Base-by-base conservation (phyloP, 2,888 invertebrate species). In the Hyposoter didymator region DNA sequence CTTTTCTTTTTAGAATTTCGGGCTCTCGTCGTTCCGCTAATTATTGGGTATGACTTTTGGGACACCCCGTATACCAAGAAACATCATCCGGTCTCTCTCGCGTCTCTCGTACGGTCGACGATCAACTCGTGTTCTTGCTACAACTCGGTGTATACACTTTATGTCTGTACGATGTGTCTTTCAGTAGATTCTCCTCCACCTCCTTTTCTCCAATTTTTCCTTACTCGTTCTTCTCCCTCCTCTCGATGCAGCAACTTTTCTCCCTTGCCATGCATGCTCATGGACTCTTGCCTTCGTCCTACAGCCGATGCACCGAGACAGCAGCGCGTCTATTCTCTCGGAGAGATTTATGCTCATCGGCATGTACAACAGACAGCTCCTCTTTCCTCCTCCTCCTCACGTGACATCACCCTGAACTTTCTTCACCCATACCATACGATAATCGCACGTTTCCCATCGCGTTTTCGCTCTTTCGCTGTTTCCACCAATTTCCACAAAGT, bases 301-400 rank as follows among this genome's bases (percentile, higher is more conserved):
- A 49, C 67, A 78, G 69, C 74, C 52, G 72, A 81, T 78, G 62
- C 76, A 39, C 59, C 39, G 73, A 72, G 84, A 84, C 80, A 72
- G 72, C 80, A 72, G 72, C 84, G 76, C 49, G 81, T 84, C 81
- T 73, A 73, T 78, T 73, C 80, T 78, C 66, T 67, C 49, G 39
- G 66, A 78, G 78, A 84, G 81, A 84, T 84, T 84, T 81, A 84
- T 78, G 28, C 32, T 81, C 76, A 67, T 76, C 73, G 66, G 43
- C 66, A 62, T 35, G 28, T 75, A 49, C 47, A 73, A 67, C 78
- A 22, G 55, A 66, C 78, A 35, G 64, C 64, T 67, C 17, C 17
- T 28, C 43, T 19, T 39, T 39, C 39, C 39, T 39, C 8, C 39
- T 39, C 7, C 64, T 22, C 39, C 47, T 72, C 55, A n/a, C 72